Evolutionary conservation across 2,888 invertebrate genomes (phyloP).

Genomic region (Cyrtodaria siliqua): DNA sequence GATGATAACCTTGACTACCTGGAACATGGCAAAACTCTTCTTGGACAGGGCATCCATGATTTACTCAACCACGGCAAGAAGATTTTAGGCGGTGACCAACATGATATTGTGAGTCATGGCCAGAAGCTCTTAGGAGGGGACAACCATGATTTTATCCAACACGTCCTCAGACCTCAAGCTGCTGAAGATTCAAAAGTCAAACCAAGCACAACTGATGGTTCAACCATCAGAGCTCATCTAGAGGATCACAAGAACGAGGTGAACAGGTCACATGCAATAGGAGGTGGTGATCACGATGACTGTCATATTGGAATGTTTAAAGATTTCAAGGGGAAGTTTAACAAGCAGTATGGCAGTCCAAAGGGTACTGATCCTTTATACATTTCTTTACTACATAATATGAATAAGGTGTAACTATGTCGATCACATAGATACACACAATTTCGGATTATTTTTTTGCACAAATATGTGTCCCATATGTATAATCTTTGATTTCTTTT

Average conservation of each 20-base stretch:
- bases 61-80: slow-evolving; percentile 36
- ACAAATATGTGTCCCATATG: too few species aligned
- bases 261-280: slow-evolving; percentile 23
- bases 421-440: too few species aligned
- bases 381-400: too few species aligned
- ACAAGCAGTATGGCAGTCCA: slow-evolving; percentile 85
- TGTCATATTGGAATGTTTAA: slow-evolving; percentile 62
- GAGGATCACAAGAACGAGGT: not conserved
- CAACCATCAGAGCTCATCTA: too few species aligned
- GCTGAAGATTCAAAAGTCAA: too few species aligned
- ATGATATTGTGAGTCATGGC: slow-evolving; percentile 51
- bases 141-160: slow-evolving; percentile 19
- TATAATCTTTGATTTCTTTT: too few species aligned
- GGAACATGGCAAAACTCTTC: slow-evolving; percentile 33
- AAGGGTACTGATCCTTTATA: slow-evolving; percentile 26
- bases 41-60: slow-evolving; percentile 67
- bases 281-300: slow-evolving; percentile 52
- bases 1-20: slow-evolving; percentile 63
- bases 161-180: slow-evolving; percentile 6
- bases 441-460: too few species aligned
- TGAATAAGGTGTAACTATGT: too few species aligned
- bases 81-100: slow-evolving; percentile 47
- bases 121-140: slow-evolving; percentile 55
- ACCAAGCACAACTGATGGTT: too few species aligned
- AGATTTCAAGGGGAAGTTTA: slow-evolving; percentile 87